A percentile compares a stretch with the other conserved stretches of the same genome.
Evolutionary conservation across 1,140 invertebrate genomes (phyloP).

Genomic region (Glossosoma conforme): DNA sequence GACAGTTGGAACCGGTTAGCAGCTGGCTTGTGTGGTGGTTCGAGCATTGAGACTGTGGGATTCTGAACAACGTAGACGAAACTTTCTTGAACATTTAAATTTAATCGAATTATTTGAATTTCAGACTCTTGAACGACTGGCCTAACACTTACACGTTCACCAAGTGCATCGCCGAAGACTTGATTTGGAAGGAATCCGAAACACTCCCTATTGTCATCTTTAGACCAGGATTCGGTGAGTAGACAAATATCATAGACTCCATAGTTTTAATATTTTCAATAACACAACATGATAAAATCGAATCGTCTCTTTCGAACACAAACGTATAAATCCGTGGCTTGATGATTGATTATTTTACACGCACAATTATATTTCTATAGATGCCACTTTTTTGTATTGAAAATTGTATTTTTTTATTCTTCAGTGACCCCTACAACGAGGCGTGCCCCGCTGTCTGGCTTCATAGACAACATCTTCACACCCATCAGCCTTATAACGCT

Average conservation of each 20-base stretch:
- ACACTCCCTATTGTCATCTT: constrained; percentile 69
- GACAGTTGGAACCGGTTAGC: neutral
- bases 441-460: too few species aligned
- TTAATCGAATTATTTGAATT: constrained; percentile 10
- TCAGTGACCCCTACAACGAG: too few species aligned
- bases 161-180: constrained; percentile 63
- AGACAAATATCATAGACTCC: neutral
- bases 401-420: too few species aligned
- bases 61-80: neutral
- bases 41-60: neutral
- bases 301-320: neutral
- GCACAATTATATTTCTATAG: too few species aligned
- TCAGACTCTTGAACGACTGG: constrained; percentile 59
- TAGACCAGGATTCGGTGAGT: constrained; percentile 68
- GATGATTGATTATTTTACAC: too few species aligned
- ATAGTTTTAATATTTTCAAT: neutral
- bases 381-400: too few species aligned
- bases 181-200: constrained; percentile 49
- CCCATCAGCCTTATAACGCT: too few species aligned
- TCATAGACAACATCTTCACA: too few species aligned
- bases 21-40: neutral
- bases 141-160: constrained; percentile 72
- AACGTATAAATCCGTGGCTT: neutral
- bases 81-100: neutral
- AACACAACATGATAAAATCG: neutral